Percentiles rank a stretch among this genome's conserved stretches.
phyloP scores from a whole-genome alignment of 2,888 invertebrate species.

The Nymphalis polychloros region DNA sequence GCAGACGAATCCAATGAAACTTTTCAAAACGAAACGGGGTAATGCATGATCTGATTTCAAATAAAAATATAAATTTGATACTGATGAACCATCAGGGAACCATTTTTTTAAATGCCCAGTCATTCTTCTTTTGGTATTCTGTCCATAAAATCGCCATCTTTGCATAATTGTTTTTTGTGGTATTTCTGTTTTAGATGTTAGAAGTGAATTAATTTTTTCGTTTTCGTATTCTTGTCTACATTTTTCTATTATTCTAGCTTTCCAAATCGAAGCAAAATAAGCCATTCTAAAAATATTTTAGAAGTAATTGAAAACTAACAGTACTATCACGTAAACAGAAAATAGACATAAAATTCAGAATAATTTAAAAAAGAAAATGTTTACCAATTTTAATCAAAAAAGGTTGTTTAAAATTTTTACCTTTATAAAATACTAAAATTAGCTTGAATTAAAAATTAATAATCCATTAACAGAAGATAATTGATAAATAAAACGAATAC shows the following conservation, averaged over 20 bases:
- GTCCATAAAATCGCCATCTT: slow-evolving; percentile 72
- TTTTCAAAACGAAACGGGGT: slow-evolving; percentile 83
- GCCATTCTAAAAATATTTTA: slow-evolving; percentile 65
- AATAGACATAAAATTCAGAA: no score
- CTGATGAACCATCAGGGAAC: slow-evolving; percentile 64
- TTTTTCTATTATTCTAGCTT: slow-evolving; percentile 78
- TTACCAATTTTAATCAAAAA: no score
- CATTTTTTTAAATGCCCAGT: slow-evolving; percentile 59
- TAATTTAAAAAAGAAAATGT: no score
- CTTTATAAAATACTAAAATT: no score
- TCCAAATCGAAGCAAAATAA: slow-evolving; percentile 79
- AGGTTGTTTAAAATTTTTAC: no score
- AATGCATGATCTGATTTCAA: slow-evolving; percentile 74
- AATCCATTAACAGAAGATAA: no score
- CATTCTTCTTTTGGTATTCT: slow-evolving; percentile 62
- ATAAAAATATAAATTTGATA: slow-evolving; percentile 58
- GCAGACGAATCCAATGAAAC: slow-evolving; percentile 84
- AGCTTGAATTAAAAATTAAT: no score
- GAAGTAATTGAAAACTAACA: no score
- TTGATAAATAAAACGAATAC: no score
- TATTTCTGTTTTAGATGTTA: slow-evolving; percentile 64
- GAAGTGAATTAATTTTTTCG: slow-evolving; percentile 81
- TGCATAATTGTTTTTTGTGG: slow-evolving; percentile 69
- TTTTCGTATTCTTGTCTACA: slow-evolving; percentile 74
- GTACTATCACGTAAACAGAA: no score